Evolutionary conservation across 2,113 vertebrate genomes (phyloP).

Genomic region (Pantherophis guttatus): DNA sequence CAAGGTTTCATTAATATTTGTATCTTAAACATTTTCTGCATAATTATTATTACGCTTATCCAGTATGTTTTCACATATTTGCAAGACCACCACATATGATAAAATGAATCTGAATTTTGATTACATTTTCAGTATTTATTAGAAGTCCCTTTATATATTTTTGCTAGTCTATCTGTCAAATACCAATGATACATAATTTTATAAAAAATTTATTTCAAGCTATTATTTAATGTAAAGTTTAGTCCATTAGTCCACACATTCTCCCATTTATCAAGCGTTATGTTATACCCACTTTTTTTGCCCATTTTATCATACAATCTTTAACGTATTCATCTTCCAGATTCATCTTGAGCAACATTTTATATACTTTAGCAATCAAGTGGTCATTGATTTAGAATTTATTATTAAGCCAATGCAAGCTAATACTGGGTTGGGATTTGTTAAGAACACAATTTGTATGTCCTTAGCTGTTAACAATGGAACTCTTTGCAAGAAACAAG

Average conservation of each 20-base stretch:
- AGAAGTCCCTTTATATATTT: background rate
- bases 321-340: background rate
- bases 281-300: background rate
- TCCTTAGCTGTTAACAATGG: background rate
- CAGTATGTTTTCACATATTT: background rate
- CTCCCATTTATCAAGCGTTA: background rate
- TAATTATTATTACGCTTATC: background rate
- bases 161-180: background rate
- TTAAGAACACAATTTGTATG: slow-evolving; percentile 1
- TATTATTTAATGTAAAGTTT: background rate
- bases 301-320: background rate
- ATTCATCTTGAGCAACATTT: background rate
- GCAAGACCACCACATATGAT: background rate
- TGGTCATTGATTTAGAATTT: background rate
- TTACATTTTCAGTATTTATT: background rate
- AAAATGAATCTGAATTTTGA: background rate
- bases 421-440: background rate
- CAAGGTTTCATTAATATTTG: background rate
- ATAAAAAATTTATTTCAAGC: background rate
- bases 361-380: background rate
- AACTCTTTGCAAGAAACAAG: background rate
- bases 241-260: background rate
- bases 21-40: background rate
- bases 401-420: background rate
- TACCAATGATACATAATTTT: background rate